Conservation (phyloP, 2,797 vertebrate genomes). For the Chelidonichthys spinosus region DNA sequence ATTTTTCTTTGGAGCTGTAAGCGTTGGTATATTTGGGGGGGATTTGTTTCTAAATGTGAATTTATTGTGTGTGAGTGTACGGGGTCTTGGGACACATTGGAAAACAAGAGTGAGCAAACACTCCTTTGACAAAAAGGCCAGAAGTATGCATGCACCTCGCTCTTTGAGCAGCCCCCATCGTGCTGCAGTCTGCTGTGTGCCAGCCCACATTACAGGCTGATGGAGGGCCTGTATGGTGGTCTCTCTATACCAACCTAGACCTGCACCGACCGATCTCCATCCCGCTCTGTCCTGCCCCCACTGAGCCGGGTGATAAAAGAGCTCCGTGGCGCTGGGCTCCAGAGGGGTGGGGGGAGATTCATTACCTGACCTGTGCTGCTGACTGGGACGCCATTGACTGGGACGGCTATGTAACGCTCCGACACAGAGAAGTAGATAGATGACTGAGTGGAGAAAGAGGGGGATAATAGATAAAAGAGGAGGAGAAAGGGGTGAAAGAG, state of each 20-base stretch:
- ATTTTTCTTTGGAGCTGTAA: no score
- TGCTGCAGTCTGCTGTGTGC: constrained; percentile 41
- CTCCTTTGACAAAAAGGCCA: no score
- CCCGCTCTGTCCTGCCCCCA: constrained; percentile 46
- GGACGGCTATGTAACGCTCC: constrained; percentile 58
- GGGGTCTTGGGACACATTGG: background rate
- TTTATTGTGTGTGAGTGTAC: background rate
- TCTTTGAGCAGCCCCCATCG: constrained; percentile 16
- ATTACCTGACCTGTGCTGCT: constrained; percentile 63
- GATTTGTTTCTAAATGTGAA: background rate
- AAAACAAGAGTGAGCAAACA: background rate
- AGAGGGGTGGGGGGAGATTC: constrained; percentile 51
- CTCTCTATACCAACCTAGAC: constrained; percentile 57
- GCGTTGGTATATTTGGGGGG: background rate
- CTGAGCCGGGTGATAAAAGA: constrained; percentile 61
- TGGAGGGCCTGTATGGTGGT: constrained; percentile 59
- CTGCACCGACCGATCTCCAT: constrained; percentile 51
- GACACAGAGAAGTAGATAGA: constrained; percentile 61
- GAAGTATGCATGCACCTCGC: no score
- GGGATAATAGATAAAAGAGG: constrained; percentile 38
- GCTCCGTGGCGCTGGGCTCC: constrained; percentile 57
- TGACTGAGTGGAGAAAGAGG: constrained; percentile 53
- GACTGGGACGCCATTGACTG: constrained; percentile 65
- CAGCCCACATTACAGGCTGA: constrained; percentile 43
- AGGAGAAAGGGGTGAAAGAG: constrained; percentile 28